Evolutionary conservation across 2,797 vertebrate genomes (phyloP).

Genomic region (Ataeniobius toweri): DNA sequence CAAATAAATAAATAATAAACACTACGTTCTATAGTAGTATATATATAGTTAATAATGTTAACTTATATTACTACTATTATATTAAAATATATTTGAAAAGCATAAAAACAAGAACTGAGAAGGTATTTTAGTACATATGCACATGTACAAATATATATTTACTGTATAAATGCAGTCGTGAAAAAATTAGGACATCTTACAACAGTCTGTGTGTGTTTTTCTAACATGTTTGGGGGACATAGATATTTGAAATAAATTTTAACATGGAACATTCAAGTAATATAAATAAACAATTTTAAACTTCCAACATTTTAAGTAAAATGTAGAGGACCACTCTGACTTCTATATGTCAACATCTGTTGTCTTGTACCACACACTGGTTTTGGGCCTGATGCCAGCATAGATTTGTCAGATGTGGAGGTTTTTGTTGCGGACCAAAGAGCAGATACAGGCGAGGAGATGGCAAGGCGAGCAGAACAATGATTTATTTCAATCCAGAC

Average conservation of each 20-base stretch:
- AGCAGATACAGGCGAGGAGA: too few relatives aligned
- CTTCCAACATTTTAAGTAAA: too few relatives aligned
- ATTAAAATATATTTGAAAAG: too few relatives aligned
- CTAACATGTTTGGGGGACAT: background rate
- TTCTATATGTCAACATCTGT: conserved; percentile 31
- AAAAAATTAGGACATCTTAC: background rate
- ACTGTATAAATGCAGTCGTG: too few relatives aligned
- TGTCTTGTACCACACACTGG: conserved; percentile 20
- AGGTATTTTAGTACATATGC: background rate
- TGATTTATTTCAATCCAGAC: too few relatives aligned
- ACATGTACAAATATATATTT: background rate
- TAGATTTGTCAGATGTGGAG: too few relatives aligned
- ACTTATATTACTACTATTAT: background rate
- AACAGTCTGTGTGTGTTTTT: background rate
- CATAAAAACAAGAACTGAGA: background rate
- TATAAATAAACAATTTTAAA: background rate
- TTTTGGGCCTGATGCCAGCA: conserved; percentile 30
- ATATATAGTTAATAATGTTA: background rate
- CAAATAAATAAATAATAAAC: too few relatives aligned
- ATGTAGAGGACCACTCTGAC: background rate
- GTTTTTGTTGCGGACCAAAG: too few relatives aligned
- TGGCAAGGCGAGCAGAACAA: too few relatives aligned
- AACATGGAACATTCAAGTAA: background rate
- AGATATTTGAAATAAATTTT: background rate
- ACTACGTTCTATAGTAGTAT: too few relatives aligned